A percentile compares a stretch with the other conserved stretches of the same genome.
phyloP scores from a whole-genome alignment of 64 coral and sea anemone species.

The Hydrozoanthus tunicans region DNA sequence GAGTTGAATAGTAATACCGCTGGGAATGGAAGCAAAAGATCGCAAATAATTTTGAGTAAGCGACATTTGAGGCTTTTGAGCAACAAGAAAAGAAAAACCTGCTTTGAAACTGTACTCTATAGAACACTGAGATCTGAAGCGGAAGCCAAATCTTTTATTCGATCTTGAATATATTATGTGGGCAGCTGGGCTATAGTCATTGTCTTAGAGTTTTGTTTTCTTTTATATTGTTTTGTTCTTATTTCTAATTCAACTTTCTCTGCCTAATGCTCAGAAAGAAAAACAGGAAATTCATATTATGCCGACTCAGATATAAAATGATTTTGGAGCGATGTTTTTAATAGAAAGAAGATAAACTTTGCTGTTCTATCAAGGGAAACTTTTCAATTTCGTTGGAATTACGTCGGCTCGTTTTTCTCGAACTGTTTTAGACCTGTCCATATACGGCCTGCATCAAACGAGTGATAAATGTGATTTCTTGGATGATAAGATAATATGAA shows the following conservation, averaged over 20 bases:
- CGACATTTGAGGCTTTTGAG: neutral
- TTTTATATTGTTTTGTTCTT: too few relatives aligned
- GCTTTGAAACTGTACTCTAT: neutral
- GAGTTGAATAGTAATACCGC: neutral
- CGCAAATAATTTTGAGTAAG: conserved; percentile 6
- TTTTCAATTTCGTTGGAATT: neutral
- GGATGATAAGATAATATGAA: conserved; percentile 5
- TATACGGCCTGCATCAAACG: neutral
- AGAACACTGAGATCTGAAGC: neutral
- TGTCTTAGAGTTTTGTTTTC: too few relatives aligned
- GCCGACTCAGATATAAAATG: too few relatives aligned
- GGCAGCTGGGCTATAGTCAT: too few relatives aligned
- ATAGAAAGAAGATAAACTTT: too few relatives aligned
- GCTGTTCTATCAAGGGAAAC: neutral
- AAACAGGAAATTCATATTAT: too few relatives aligned
- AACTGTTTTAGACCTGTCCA: neutral
- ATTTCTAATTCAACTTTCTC: too few relatives aligned
- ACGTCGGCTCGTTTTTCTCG: neutral
- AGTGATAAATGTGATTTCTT: neutral
- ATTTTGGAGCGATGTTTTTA: too few relatives aligned
- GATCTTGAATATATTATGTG: too few relatives aligned
- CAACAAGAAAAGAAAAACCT: neutral
- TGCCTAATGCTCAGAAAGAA: too few relatives aligned
- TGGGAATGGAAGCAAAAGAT: neutral
- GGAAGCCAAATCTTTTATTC: too few relatives aligned